Evolutionary conservation across 2,888 invertebrate genomes (phyloP).

Genomic region (Drosophila yooni): DNA sequence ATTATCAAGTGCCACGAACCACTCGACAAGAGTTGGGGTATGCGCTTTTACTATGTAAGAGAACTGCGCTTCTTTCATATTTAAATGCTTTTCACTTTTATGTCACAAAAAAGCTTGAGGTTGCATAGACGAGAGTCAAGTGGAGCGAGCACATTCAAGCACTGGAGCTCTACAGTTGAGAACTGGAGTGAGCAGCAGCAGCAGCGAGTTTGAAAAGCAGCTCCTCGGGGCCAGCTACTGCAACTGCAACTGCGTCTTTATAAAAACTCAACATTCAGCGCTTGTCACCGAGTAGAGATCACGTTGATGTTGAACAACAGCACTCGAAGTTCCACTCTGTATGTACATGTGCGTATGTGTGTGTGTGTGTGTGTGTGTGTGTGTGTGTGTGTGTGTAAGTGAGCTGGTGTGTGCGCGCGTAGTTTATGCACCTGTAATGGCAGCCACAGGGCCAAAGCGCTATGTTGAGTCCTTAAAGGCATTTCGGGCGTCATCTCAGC

Average conservation of each 20-base stretch:
- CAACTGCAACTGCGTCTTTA: slow-evolving; percentile 20
- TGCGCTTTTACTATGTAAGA: slow-evolving; percentile 41
- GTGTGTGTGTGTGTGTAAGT: slow-evolving; percentile 14
- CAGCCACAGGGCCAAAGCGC: slow-evolving; percentile 42
- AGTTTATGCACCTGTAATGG: slow-evolving; percentile 46
- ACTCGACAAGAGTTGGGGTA: slow-evolving; percentile 8
- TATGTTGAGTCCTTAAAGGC: slow-evolving; percentile 58
- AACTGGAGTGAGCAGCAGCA: slow-evolving; percentile 11
- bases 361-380: slow-evolving; percentile 11
- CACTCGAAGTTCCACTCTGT: slow-evolving; percentile 59
- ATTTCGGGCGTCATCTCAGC: slow-evolving; percentile 50
- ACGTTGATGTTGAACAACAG: slow-evolving; percentile 66
- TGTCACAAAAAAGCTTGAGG: slow-evolving; percentile 76
- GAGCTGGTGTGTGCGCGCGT: slow-evolving; percentile 17
- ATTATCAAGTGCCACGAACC: slow-evolving; percentile 63
- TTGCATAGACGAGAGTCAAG: slow-evolving; percentile 58
- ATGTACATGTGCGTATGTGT: neutral
- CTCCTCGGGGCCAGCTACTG: slow-evolving; percentile 42
- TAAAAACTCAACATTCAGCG: slow-evolving; percentile 73
- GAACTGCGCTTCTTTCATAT: slow-evolving; percentile 67
- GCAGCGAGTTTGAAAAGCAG: slow-evolving; percentile 33
- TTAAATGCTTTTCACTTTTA: slow-evolving; percentile 82
- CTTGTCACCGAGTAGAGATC: slow-evolving; percentile 62
- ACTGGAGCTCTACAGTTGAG: slow-evolving; percentile 33
- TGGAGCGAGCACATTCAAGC: slow-evolving; percentile 30